Evolutionary conservation across 2,113 vertebrate genomes (phyloP).

Genomic region (Channa argus): DNA sequence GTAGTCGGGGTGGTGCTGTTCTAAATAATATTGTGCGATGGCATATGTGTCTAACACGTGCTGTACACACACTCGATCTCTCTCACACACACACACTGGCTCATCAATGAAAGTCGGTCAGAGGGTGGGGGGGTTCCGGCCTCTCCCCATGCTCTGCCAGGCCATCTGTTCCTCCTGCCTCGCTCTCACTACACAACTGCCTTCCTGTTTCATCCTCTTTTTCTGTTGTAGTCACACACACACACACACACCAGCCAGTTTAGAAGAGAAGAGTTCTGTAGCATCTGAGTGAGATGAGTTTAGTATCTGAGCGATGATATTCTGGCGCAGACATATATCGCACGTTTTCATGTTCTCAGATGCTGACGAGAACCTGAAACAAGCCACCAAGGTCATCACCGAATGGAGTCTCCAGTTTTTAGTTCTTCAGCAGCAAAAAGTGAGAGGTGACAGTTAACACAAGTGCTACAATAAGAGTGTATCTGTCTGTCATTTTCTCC

Average conservation of each 20-base stretch:
- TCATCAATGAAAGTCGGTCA: conserved; percentile 74
- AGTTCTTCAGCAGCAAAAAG: background rate
- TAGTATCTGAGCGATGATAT: background rate
- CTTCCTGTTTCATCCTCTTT: conserved; percentile 70
- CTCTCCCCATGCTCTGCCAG: conserved; percentile 70
- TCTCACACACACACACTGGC: conserved; percentile 27
- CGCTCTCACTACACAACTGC: conserved; percentile 68
- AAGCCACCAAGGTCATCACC: conserved; percentile 6
- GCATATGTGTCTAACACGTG: conserved; percentile 60
- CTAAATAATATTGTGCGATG: conserved; percentile 49
- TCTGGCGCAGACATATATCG: background rate
- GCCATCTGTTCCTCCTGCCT: conserved; percentile 75
- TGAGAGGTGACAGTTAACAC: no score
- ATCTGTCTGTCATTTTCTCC: background rate
- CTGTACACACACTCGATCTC: conserved; percentile 6
- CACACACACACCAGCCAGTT: background rate
- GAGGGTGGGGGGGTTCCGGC: conserved; percentile 67
- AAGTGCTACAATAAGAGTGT: no score
- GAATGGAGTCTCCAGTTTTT: background rate
- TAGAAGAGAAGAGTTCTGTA: conserved; percentile 8
- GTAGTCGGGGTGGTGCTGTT: conserved; percentile 52
- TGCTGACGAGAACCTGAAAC: background rate
- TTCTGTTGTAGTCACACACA: conserved; percentile 35
- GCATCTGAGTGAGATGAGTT: conserved; percentile 26
- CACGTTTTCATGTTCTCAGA: conserved; percentile 6